Evolutionary conservation across 2,113 vertebrate genomes (phyloP).

Genomic region (Prionailurus bengalensis): DNA sequence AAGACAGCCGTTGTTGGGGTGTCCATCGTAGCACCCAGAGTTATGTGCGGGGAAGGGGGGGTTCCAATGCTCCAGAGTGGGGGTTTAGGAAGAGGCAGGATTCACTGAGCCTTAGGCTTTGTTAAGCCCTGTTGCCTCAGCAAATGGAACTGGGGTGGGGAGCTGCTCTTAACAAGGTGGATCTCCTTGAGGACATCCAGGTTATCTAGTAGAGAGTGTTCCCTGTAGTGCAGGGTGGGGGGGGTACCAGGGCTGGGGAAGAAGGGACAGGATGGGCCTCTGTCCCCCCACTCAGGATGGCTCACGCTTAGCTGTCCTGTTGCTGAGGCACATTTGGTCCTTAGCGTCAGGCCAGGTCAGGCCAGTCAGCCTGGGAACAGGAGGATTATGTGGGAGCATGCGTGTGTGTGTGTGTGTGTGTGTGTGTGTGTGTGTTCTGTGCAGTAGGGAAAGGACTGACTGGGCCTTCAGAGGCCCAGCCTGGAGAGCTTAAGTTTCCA

Average conservation of each 20-base stretch:
- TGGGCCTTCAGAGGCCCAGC: background rate
- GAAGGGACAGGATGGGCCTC: background rate
- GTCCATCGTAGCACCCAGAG: background rate
- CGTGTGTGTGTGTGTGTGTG: background rate
- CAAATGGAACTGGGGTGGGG: background rate
- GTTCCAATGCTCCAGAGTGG: background rate
- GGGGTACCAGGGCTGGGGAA: background rate
- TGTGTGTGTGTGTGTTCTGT: background rate
- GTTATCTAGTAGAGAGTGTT: background rate
- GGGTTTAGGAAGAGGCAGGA: background rate
- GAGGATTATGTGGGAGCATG: too few species aligned
- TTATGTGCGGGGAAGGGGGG: background rate
- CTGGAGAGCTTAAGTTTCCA: background rate
- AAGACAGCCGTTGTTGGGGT: constrained; percentile 22
- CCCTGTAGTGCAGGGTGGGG: accelerated
- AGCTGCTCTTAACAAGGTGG: background rate
- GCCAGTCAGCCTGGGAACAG: background rate
- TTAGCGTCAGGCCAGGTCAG: background rate
- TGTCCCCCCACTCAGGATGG: background rate
- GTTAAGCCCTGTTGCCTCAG: background rate
- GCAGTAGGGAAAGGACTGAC: background rate
- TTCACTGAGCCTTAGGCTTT: background rate
- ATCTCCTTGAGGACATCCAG: background rate
- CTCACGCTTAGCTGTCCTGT: background rate
- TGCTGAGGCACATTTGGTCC: background rate